Evolutionary conservation across 2,113 vertebrate species (phyloP), one percentile per base, ranked within the genome.

Genomic region (Melanocharis versteri): DNA sequence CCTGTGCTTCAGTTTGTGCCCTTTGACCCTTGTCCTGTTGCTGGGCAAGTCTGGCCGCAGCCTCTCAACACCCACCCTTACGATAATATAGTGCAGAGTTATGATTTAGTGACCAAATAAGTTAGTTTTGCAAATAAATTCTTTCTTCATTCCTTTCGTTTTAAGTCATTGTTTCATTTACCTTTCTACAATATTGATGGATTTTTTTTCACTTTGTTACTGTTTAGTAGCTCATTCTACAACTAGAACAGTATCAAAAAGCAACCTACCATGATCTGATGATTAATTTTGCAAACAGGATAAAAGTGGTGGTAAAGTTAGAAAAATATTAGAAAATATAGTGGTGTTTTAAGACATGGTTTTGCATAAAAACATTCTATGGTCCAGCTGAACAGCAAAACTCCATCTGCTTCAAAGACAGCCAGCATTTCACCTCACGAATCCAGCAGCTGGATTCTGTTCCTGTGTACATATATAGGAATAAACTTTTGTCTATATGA

Each of bases 401-500:
- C 54, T 78, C 37, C 31, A 62, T 88, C 64, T 86, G 68, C 64
- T 94, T 90, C 86, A 94, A 92, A 91, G 85, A 54, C 1, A 75
- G 90, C 28, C 79, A 87, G 79, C 50, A 83, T 83, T 97, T 94
- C 88, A 93, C 92, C 92, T 97, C 92, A 75, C 75, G 85, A 96
- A 93, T 95, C 72, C 92, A 95, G 85, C 90, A 95, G 93, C 92
- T 95, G 90, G 71, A 96, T 86, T 93, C 76, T 56, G 47, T 95
- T 92, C 60, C 56, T 95, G 60, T 93, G 92, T 93, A 97, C 92
- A 95, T 95, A 96, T 84, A 93, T 94, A 97, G 92, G 82, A 96
- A 97, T 92, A 94, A 97, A 96, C 60, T 92, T 91, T 75, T 78
- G 72, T 84, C 95, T 94, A 95, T 95, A 96, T 84, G 85, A 94